These are phyloP conservation scores for Halcyon leucocephala DNA, from an alignment of 2,797 vertebrate genomes.

Conservation along the genomic window DNA sequence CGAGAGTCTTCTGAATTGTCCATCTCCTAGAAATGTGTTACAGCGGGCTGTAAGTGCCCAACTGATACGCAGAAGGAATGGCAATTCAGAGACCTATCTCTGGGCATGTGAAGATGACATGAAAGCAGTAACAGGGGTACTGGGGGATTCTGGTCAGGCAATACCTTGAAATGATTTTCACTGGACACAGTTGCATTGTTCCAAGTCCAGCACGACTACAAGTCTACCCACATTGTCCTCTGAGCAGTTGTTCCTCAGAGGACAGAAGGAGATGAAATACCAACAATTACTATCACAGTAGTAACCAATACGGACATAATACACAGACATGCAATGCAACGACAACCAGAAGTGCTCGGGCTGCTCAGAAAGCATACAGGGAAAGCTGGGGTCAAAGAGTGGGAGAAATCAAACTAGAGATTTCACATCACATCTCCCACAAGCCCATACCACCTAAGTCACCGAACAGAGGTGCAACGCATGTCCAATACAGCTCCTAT, in stretches of 20 bases:
- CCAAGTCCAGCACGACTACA: accelerated
- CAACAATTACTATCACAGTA: not conserved
- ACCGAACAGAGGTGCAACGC: not conserved
- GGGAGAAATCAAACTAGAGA: not conserved
- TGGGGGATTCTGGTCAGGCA: not conserved
- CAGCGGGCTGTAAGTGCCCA: not conserved
- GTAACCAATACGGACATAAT: not conserved
- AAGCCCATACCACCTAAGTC: not conserved
- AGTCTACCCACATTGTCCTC: not conserved
- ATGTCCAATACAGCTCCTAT: not conserved
- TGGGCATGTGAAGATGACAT: not conserved
- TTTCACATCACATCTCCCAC: not conserved
- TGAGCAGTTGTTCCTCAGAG: not conserved
- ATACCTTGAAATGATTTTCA: not conserved
- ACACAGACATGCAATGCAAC: not conserved
- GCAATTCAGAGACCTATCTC: not conserved
- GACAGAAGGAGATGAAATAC: not conserved
- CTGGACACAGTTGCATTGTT: not conserved
- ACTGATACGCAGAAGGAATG: not conserved
- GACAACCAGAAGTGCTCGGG: not conserved
- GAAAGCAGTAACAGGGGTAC: not conserved
- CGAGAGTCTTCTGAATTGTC: not conserved
- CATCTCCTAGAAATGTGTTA: not conserved
- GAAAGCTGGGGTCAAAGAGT: not conserved
- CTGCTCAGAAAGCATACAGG: not conserved